Conservation (phyloP, 2,113 vertebrate species). For the Scytalopus superciliaris region DNA sequence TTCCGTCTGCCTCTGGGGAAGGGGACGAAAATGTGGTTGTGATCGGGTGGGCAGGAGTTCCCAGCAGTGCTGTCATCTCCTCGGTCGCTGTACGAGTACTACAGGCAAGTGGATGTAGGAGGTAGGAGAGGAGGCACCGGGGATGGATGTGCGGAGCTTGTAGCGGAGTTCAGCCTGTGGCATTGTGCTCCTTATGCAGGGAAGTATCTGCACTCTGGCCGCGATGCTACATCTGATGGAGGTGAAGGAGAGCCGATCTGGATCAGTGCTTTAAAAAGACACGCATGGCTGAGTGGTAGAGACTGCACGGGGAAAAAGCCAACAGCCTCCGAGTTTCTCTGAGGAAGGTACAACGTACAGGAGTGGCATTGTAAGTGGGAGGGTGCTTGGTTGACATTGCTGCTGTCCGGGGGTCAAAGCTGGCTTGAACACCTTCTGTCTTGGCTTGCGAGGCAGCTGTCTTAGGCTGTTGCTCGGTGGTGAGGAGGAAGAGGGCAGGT, state of each 20-base stretch:
- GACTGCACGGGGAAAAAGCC: neutral
- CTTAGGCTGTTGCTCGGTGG: neutral
- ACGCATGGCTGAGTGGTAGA: neutral
- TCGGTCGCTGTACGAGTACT: neutral
- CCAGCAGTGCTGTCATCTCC: slow-evolving; percentile 14
- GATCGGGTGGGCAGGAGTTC: slow-evolving; percentile 32
- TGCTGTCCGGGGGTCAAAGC: neutral
- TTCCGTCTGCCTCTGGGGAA: slow-evolving; percentile 33
- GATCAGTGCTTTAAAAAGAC: neutral
- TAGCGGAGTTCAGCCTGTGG: slow-evolving; percentile 22
- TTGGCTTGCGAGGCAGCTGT: neutral
- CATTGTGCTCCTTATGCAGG: neutral
- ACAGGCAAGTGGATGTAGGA: neutral
- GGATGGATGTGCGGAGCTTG: neutral
- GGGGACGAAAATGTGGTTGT: slow-evolving; percentile 17
- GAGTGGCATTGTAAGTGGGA: neutral
- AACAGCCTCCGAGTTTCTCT: neutral
- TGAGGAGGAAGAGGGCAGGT: neutral
- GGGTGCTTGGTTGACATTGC: slow-evolving; percentile 28
- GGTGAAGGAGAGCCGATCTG: neutral
- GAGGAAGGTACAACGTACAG: neutral
- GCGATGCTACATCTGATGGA: neutral
- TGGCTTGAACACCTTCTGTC: neutral
- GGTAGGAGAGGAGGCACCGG: neutral
- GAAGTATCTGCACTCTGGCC: neutral